Evolutionary conservation across 2,888 invertebrate genomes (phyloP), one percentile per base, ranked within the genome.

Genomic region (Tenthredo distinguenda): DNA sequence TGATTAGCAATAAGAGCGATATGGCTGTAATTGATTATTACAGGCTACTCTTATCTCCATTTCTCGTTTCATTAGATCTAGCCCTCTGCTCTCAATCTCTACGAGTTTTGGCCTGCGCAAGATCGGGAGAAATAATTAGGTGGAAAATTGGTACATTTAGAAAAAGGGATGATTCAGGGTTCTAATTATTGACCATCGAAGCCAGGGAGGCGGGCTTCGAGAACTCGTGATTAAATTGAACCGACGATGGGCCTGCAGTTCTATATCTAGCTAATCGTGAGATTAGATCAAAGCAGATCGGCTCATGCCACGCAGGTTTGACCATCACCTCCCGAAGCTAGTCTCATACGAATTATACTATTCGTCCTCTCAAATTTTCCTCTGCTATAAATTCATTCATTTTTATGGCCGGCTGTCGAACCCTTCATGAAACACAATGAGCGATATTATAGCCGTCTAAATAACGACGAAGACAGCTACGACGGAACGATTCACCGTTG

Each of bases 141-240:
- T 68, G 26, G 26, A 34, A 18, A 68, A 68, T 68, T 68, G 68
- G 34, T 68, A 68, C 68, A 68, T 12, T 18, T 68, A 68, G 34
- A 34, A 34, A 68, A 68, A 31, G 55, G 77, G 77, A 77, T 77
- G 34, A 77, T 77, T 77, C 31, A 3, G 55, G 77, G 31, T 18
- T 77, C 31, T 77, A 77, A 77, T 76, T 76, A 76, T 37, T 47
- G 50, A 40, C 50, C 50, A 50, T 9, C 68, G 31, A 21, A 62
- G 26, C 15, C 40, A 40, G 40, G 2, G 9, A 77, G 50, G 77
- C 47, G 55, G 77, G 55, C 40, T 34, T 26, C 1, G 7, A 55
- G n/a, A 55, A 55, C 34, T 31, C 18, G 31, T 18, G 77, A 77
- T 77, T 77, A 77, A 77, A 77, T 77, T 31, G 26, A 77, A 55